Conservation (phyloP, 2,113 vertebrate genomes). For the Stegostoma tigrinum region DNA sequence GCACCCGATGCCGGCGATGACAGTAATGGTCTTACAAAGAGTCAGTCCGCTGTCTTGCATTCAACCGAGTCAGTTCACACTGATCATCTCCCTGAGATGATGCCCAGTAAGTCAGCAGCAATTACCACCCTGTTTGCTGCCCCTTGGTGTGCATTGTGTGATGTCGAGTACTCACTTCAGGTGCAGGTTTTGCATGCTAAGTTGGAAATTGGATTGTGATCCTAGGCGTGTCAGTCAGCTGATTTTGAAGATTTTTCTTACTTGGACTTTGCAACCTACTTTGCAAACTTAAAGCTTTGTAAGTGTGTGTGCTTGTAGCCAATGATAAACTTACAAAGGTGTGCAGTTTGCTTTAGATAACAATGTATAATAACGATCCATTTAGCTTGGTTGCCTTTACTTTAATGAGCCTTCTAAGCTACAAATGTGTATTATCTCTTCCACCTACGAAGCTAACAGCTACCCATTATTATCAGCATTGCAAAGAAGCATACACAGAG, state of each 20-base stretch:
- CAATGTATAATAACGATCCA: background rate
- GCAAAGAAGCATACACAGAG: background rate
- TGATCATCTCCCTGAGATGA: background rate
- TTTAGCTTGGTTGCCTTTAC: background rate
- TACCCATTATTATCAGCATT: background rate
- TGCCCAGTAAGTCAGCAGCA: conserved; percentile 1
- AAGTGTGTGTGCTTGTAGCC: background rate
- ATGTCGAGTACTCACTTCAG: no score
- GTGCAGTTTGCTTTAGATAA: background rate
- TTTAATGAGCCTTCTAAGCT: background rate
- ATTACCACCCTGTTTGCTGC: background rate
- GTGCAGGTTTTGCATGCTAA: background rate
- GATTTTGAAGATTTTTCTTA: background rate
- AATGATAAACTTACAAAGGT: background rate
- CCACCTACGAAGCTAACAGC: background rate
- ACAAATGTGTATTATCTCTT: background rate
- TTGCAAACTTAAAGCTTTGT: background rate
- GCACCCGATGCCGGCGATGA: background rate
- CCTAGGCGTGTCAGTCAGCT: background rate
- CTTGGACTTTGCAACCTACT: background rate
- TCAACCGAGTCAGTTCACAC: background rate
- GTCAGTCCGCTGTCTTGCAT: background rate
- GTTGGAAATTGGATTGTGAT: background rate
- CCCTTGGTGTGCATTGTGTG: conserved; percentile 23
- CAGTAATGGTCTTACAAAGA: background rate